Percentiles rank a stretch among this genome's conserved stretches.
Conservation (phyloP, 2,797 vertebrate species). For the Neosalanx taihuensis region DNA sequence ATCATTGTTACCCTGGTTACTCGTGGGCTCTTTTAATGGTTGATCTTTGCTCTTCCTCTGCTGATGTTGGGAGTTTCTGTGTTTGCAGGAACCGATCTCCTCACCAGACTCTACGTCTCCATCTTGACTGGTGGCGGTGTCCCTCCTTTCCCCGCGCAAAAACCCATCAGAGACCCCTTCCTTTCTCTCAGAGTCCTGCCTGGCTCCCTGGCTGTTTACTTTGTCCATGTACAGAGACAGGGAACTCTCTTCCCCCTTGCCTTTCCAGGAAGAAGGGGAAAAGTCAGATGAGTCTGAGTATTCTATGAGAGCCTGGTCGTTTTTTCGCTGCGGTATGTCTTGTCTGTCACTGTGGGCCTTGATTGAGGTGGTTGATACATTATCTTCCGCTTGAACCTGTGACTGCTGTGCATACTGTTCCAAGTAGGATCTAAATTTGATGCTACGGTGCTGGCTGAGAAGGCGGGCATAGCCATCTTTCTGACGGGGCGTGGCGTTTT, state of each 20-base stretch:
- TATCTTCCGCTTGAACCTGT: slow-evolving; percentile 64
- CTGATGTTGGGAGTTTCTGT: slow-evolving; percentile 50
- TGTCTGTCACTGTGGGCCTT: slow-evolving; percentile 54
- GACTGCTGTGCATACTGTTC: slow-evolving; percentile 74
- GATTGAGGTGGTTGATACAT: slow-evolving; percentile 24
- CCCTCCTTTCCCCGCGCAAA: slow-evolving; percentile 59
- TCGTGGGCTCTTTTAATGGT: slow-evolving; percentile 23
- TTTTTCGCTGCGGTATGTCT: slow-evolving; percentile 52
- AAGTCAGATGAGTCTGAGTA: slow-evolving; percentile 65
- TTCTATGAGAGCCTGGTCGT: slow-evolving; percentile 54
- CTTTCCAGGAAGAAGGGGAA: slow-evolving; percentile 58
- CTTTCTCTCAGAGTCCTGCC: slow-evolving; percentile 44
- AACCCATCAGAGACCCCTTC: slow-evolving; percentile 42
- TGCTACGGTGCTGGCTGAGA: slow-evolving; percentile 81
- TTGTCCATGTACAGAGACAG: slow-evolving; percentile 67
- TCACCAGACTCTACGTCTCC: slow-evolving; percentile 68
- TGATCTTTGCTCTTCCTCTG: slow-evolving; percentile 59
- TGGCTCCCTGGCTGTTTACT: slow-evolving; percentile 36
- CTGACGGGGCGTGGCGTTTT: slow-evolving; percentile 52
- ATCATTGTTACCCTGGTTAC: slow-evolving; percentile 17
- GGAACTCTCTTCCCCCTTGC: slow-evolving; percentile 59
- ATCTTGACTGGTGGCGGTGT: slow-evolving; percentile 62
- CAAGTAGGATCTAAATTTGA: slow-evolving; percentile 76
- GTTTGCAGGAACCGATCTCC: slow-evolving; percentile 44
- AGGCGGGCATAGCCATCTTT: slow-evolving; percentile 84